Percentiles rank a stretch among this genome's conserved stretches.
Evolutionary conservation across 2,888 invertebrate genomes (phyloP).

Genomic region (Ptycholaimellus sp.): DNA sequence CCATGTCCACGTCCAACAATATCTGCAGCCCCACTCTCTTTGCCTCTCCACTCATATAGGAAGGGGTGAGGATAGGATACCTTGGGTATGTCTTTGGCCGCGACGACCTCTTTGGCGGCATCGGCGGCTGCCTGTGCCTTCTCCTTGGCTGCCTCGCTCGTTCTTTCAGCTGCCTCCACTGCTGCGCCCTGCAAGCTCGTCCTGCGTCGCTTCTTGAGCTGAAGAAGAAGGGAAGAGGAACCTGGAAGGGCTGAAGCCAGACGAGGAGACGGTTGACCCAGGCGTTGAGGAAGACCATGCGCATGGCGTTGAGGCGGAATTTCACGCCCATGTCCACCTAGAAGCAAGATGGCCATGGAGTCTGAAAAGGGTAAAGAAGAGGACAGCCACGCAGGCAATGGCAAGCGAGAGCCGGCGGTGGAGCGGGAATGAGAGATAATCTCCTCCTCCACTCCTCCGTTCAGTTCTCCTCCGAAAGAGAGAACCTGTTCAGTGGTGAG

Average conservation of each 20-base stretch:
- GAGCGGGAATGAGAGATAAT: too few relatives aligned
- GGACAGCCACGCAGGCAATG: too few relatives aligned
- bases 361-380: too few relatives aligned
- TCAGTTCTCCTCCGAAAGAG: constrained; percentile 4
- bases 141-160: too few relatives aligned
- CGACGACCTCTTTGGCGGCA: constrained; percentile 67
- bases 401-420: too few relatives aligned
- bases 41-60: constrained; percentile 27
- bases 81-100: constrained; percentile 50
- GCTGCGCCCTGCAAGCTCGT: too few relatives aligned
- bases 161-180: too few relatives aligned
- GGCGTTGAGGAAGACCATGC: constrained; percentile 67
- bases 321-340: constrained; percentile 50
- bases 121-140: constrained; percentile 67
- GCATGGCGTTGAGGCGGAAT: constrained; percentile 53
- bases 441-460: constrained; percentile 10
- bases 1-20: constrained; percentile 20
- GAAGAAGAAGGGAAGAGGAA: too few relatives aligned
- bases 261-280: constrained; percentile 48
- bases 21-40: constrained; percentile 47
- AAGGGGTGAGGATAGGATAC: neutral
- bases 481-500: too few relatives aligned
- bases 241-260: constrained; percentile 13
- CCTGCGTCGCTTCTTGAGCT: too few relatives aligned
- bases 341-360: too few relatives aligned